Percentiles rank a stretch among this genome's conserved stretches.
Evolutionary conservation across 1,140 invertebrate species (phyloP).

Genomic region (Drosophila pandora): DNA sequence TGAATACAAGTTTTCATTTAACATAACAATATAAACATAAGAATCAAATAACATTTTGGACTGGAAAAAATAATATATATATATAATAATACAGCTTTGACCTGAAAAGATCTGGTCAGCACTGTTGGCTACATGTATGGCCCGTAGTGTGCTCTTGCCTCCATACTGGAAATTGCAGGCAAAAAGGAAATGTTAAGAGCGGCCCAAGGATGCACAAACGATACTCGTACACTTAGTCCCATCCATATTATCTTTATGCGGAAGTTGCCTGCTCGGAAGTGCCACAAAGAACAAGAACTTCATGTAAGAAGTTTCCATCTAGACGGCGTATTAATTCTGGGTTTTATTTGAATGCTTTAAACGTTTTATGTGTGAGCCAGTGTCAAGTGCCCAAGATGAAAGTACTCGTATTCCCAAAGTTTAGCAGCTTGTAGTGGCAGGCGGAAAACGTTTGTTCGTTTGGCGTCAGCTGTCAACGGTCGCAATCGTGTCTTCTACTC

Average conservation of each 20-base stretch:
- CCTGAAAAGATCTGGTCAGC: background rate
- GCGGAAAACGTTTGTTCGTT: slow-evolving; percentile 19
- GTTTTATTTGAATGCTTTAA: slow-evolving; percentile 47
- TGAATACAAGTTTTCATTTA: background rate
- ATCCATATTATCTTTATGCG: slow-evolving; percentile 65
- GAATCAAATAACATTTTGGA: background rate
- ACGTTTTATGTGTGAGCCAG: slow-evolving; percentile 53
- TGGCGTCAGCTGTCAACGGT: slow-evolving; percentile 58
- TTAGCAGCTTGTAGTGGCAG: slow-evolving; percentile 46
- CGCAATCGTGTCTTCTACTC: slow-evolving; percentile 12
- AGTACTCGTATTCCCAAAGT: slow-evolving; percentile 33
- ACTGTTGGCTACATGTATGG: slow-evolving; percentile 23
- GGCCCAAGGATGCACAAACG: slow-evolving; percentile 55
- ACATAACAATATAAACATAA: background rate
- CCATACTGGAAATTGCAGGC: slow-evolving; percentile 46
- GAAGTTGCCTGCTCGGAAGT: slow-evolving; percentile 70
- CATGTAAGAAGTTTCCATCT: slow-evolving; percentile 41
- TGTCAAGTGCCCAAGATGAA: slow-evolving; percentile 26
- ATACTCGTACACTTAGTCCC: slow-evolving; percentile 37
- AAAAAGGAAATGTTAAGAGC: slow-evolving; percentile 40
- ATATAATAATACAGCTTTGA: background rate
- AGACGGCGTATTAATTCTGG: slow-evolving; percentile 45
- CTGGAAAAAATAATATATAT: background rate
- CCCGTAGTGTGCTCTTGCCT: slow-evolving; percentile 26
- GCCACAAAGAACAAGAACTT: slow-evolving; percentile 55